phyloP scores from a whole-genome alignment of 2,888 invertebrate genomes.

The Sarcophaga variegata region DNA sequence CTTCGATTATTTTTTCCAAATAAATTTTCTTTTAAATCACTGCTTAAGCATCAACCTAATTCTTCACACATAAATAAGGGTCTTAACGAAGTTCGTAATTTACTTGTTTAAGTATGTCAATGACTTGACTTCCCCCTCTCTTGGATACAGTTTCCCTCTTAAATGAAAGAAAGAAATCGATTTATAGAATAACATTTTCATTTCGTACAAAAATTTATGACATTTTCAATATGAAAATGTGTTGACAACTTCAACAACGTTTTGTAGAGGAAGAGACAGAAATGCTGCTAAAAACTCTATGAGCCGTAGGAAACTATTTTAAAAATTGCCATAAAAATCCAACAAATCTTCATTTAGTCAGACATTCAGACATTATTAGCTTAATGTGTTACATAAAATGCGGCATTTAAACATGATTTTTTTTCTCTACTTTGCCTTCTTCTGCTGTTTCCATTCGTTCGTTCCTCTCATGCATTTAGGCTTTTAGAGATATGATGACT shows the following conservation, averaged over 20 bases:
- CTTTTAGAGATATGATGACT: not conserved
- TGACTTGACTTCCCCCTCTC: constrained; percentile 32
- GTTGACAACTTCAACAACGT: constrained; percentile 64
- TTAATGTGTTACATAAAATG: constrained; percentile 52
- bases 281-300: constrained; percentile 30
- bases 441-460: no score
- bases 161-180: not conserved
- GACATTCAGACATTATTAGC: constrained; percentile 66
- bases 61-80: constrained; percentile 30
- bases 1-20: no score
- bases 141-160: not conserved
- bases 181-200: constrained; percentile 21
- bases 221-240: constrained; percentile 66
- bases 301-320: constrained; percentile 67
- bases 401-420: not conserved
- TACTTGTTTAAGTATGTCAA: constrained; percentile 48
- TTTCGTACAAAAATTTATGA: constrained; percentile 64
- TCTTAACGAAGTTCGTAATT: not conserved
- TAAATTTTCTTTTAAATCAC: constrained; percentile 21
- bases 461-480: not conserved
- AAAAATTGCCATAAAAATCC: constrained; percentile 67
- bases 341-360: constrained; percentile 69
- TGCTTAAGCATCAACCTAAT: constrained; percentile 45
- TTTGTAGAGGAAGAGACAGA: not conserved
- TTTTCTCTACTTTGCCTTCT: not conserved